Conservation (phyloP, 1,140 invertebrate species). For the Archegozetes longisetosus region DNA sequence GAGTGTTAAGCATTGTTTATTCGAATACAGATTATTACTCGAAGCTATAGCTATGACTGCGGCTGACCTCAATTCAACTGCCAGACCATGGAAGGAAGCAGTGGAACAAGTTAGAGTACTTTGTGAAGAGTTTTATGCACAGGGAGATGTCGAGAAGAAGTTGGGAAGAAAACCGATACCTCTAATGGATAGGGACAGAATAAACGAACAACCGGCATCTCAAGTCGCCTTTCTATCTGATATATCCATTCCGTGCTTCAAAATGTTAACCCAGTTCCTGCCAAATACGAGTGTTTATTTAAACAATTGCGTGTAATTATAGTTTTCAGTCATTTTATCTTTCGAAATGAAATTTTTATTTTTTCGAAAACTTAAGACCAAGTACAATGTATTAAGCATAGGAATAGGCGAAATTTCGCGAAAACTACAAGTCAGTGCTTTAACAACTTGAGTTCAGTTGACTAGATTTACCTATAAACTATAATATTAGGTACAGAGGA, state of each 20-base stretch:
- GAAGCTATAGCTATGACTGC: slow-evolving; percentile 63
- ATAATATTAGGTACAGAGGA: too few relatives aligned
- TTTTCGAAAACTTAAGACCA: too few relatives aligned
- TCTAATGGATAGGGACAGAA: slow-evolving; percentile 63
- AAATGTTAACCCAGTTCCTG: neutral
- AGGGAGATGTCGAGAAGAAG: slow-evolving; percentile 52
- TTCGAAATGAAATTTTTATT: too few relatives aligned
- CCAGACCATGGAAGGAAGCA: slow-evolving; percentile 70
- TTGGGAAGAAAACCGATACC: slow-evolving; percentile 51
- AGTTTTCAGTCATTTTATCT: too few relatives aligned
- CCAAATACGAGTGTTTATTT: neutral
- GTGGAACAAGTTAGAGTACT: slow-evolving; percentile 59
- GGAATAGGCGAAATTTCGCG: too few relatives aligned
- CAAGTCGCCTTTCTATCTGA: slow-evolving; percentile 36
- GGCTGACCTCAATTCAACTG: slow-evolving; percentile 60
- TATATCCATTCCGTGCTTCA: neutral
- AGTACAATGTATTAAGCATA: too few relatives aligned
- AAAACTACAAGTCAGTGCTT: too few relatives aligned
- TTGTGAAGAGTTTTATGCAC: slow-evolving; percentile 70
- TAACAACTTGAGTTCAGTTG: too few relatives aligned
- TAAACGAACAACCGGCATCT: slow-evolving; percentile 50
- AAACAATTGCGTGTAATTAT: neutral
- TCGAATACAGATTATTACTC: slow-evolving; percentile 34
- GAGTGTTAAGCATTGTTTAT: too few relatives aligned
- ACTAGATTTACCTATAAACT: too few relatives aligned